Evolutionary conservation across 2,797 vertebrate genomes (phyloP), one percentile per base, ranked within the genome.

Genomic region (Miichthys miiuy): DNA sequence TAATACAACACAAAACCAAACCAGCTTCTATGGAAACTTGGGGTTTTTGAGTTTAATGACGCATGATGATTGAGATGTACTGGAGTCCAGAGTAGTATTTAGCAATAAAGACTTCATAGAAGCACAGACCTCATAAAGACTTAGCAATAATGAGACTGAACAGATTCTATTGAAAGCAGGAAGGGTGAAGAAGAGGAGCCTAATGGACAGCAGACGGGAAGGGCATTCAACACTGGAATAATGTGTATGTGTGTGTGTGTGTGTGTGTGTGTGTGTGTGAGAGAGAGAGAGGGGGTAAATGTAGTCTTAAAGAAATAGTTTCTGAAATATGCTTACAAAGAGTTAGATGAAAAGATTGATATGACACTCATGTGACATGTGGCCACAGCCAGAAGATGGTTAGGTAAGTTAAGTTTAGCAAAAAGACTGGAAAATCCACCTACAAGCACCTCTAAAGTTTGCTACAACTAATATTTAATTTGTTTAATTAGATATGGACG

Each of bases 61-160:
- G n/a, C 18, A 11, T 1, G n/a, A 58, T 60, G 73, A 81, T 50
- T 47, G 63, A 76, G 70, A 70, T 8, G 61, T 52, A 13, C 61
- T 54, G 11, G 55, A 76, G 42, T 80, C 56, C 44, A 64, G 75
- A 55, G 42, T 23, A 44, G 48, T 38, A 52, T 81, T 75, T 34
- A 88, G 83, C 81, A 89, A 88, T 83, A 80, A 75, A 69, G 44
- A 72, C 72, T 67, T 38, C 62, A 64, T 34, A 52, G 67, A 68
- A 78, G 51, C 60, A 52, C 48, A 62, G 82, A 85, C 79, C 68
- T 87, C 72, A 20, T 67, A 68, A 60, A 21, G 70, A 88, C 60
- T 63, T 51, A 83, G 83, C 87, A 88, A 82, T 88, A 87, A 87
- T 72, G 72, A 81, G 42, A 78, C 60, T 72, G 73, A 85, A 51